Evolutionary conservation across 2,797 vertebrate genomes (phyloP).

Genomic region (Siniperca undulata): DNA sequence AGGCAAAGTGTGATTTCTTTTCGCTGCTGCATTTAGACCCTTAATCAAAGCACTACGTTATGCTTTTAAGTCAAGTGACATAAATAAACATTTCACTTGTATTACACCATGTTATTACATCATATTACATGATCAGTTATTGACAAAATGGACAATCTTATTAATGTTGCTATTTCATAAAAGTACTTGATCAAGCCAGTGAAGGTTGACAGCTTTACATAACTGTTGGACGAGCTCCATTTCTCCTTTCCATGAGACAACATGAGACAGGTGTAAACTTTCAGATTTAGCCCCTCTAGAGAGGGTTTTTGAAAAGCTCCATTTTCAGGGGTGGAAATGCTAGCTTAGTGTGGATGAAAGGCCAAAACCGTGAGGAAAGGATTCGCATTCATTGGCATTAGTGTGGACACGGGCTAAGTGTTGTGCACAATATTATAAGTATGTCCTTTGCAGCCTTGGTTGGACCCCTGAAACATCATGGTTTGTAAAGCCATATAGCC

Average conservation of each 20-base stretch:
- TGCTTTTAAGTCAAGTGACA: background rate
- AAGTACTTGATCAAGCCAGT: background rate
- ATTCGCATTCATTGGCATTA: background rate
- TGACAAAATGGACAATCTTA: background rate
- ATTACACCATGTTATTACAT: background rate
- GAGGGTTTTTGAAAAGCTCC: background rate
- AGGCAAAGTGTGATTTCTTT: background rate
- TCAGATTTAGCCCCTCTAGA: background rate
- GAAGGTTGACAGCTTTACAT: background rate
- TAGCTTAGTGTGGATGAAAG: background rate
- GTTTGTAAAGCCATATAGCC: conserved; percentile 9
- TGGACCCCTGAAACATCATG: background rate
- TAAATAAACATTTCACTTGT: background rate
- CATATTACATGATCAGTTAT: background rate
- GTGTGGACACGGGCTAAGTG: background rate
- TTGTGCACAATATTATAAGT: background rate
- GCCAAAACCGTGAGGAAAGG: conserved; percentile 4
- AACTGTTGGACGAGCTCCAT: background rate
- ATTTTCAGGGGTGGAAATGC: background rate
- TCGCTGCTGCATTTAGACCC: background rate
- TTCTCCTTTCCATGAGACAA: background rate
- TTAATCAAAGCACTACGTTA: background rate
- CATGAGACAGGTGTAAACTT: background rate
- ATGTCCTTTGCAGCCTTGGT: background rate
- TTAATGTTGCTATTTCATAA: background rate